phyloP scores from a whole-genome alignment of 2,888 invertebrate species.

The Trissonchulus latispiculum region DNA sequence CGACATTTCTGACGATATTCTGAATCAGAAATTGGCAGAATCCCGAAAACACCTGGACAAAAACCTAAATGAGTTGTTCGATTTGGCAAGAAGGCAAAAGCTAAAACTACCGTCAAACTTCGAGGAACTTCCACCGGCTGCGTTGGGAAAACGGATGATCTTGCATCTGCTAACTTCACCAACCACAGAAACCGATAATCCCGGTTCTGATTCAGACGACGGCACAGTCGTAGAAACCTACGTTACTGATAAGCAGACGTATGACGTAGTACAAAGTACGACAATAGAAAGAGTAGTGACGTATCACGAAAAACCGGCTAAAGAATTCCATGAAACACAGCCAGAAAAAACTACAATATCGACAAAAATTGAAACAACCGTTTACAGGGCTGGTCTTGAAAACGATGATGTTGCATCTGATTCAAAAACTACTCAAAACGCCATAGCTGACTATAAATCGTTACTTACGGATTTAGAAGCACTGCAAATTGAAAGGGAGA shows the following conservation, averaged over 20 bases:
- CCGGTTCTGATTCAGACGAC: too few relatives aligned
- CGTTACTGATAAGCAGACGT: not conserved
- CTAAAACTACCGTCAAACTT: not conserved
- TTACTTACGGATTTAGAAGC: not conserved
- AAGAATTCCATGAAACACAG: not conserved
- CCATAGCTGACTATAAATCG: not conserved
- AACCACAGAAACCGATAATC: not conserved
- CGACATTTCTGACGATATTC: too few relatives aligned
- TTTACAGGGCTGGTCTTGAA: not conserved
- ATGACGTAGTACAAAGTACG: not conserved
- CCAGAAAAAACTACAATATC: not conserved
- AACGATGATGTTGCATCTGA: not conserved
- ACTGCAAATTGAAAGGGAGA: not conserved
- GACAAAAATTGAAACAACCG: not conserved
- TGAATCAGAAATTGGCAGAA: not conserved
- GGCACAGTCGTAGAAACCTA: not conserved
- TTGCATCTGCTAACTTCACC: not conserved
- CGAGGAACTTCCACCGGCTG: not conserved
- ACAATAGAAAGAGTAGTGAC: not conserved
- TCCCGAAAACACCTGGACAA: not conserved
- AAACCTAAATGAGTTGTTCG: not conserved
- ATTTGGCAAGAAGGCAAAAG: not conserved
- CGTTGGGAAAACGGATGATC: not conserved
- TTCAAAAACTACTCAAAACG: not conserved
- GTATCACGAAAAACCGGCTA: not conserved